phyloP scores from a whole-genome alignment of 92 coral and sea anemone genomes.

The Chrysogorgia sp. region DNA sequence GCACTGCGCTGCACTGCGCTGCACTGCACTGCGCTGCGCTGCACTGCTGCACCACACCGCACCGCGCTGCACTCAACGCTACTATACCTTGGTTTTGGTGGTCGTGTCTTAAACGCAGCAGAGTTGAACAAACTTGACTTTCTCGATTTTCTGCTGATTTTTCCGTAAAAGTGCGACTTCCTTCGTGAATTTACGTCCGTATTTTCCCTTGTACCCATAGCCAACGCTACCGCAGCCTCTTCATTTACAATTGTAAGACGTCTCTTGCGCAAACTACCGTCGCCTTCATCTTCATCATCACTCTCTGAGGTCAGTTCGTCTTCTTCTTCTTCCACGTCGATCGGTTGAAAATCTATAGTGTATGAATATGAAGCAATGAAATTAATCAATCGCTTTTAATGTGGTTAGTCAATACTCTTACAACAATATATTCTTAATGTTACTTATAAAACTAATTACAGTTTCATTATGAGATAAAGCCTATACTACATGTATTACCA shows the following conservation, averaged over 20 bases:
- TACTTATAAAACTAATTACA: too few species aligned
- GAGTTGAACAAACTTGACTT: constrained; percentile 25
- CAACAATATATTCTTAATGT: too few species aligned
- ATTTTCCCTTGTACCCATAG: constrained; percentile 9
- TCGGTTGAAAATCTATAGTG: constrained; percentile 7
- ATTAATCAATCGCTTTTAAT: too few species aligned
- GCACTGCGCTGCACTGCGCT: background rate
- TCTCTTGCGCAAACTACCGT: constrained; percentile 45
- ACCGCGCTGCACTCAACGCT: background rate
- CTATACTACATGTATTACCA: too few species aligned
- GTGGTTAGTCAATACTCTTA: too few species aligned
- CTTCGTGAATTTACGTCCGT: constrained; percentile 48
- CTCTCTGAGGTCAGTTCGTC: constrained; percentile 51
- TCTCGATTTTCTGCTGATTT: constrained; percentile 38
- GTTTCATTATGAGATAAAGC: too few species aligned
- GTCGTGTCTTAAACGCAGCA: constrained; percentile 54
- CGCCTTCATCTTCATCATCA: constrained; percentile 33
- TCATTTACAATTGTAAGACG: constrained; percentile 56
- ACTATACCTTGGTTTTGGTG: constrained; percentile 83
- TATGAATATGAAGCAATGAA: too few species aligned
- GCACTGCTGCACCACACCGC: background rate
- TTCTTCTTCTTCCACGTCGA: constrained; percentile 57
- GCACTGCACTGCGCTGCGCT: background rate
- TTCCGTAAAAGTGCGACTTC: constrained; percentile 83
- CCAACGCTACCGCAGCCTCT: constrained; percentile 26